phyloP scores from a whole-genome alignment of 2,888 invertebrate genomes.

The Trichopria drosophilae region DNA sequence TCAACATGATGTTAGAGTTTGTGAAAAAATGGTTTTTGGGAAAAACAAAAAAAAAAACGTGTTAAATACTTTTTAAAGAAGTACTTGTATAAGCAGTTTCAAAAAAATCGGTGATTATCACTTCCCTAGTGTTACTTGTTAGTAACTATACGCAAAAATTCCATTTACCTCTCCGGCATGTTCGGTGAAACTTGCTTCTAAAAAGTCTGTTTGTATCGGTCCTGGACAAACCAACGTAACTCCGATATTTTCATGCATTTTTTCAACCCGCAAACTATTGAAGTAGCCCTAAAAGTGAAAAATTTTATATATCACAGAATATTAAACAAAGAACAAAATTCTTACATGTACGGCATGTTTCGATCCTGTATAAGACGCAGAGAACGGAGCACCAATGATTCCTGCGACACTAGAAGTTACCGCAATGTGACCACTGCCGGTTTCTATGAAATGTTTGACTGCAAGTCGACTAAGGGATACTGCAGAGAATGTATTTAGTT shows the following conservation, averaged over 20 bases:
- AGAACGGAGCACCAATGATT: slow-evolving; percentile 68
- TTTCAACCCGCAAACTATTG: slow-evolving; percentile 66
- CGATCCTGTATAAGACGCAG: slow-evolving; percentile 71
- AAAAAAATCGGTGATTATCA: no score
- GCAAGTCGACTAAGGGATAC: slow-evolving; percentile 72
- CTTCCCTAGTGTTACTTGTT: no score
- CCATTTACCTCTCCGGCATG: slow-evolving; percentile 64
- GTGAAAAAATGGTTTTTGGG: slow-evolving; percentile 1
- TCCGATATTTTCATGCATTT: slow-evolving; percentile 63
- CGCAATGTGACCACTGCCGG: slow-evolving; percentile 69
- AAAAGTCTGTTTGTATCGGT: slow-evolving; percentile 72
- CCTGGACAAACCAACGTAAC: slow-evolving; percentile 78
- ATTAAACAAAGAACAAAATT: not conserved
- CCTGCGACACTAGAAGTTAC: slow-evolving; percentile 78
- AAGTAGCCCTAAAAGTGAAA: slow-evolving; percentile 71
- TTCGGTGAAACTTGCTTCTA: slow-evolving; percentile 70
- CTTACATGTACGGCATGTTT: slow-evolving; percentile 78
- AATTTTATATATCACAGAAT: slow-evolving; percentile 9
- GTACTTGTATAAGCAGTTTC: no score
- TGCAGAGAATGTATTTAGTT: slow-evolving; percentile 75
- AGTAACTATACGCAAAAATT: no score
- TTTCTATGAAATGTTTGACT: slow-evolving; percentile 66
- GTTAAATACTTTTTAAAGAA: slow-evolving; percentile 16
- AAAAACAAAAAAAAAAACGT: slow-evolving; percentile 17
- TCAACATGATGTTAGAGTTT: no score